Evolutionary conservation across 2,888 invertebrate species (phyloP), one percentile per base, ranked within the genome.

Genomic region (Drosophila engyochracea): DNA sequence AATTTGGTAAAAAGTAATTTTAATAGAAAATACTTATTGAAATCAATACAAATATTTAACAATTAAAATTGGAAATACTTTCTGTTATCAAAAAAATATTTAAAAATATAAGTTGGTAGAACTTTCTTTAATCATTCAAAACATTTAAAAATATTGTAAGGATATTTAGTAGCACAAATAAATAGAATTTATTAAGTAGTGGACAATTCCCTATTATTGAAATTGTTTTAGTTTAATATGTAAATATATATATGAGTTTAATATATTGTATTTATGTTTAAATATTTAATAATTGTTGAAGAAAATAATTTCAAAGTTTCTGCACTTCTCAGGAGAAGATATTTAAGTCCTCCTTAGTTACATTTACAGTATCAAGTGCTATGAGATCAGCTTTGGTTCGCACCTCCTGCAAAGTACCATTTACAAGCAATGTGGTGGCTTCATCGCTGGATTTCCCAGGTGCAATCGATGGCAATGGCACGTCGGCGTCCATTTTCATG

Each of bases 371-470:
- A 9, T 68, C 62, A 7, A 52, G 59, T 4, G 70, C 77, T 30
- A 81, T 58, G 1, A 70, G 64, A 10, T 78, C 53, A 4, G 62
- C 64, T 22, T 74, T 76, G 49, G 58, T 53, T 19, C 10, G 25
- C 7, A 53, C 37, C 41, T 75, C 47, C 3, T 30, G 44, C 1
- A 28, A 9, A 0, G 70, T 35, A 35, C 19, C 39, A 22, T 69
- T 61, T 14, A 12, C 37, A 14, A 41, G 14, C 33, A 33, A 4
- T 10, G 57, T 60, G n/a, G 7, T n/a, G 10, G 22, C 25, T 14
- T 1, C 22, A 6, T 41, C 12, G 12, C 3, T 10, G 47, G 9
- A 25, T 14, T 37, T 4, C 22, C 12, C 10, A 10, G 22, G 1
- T 7, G 25, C 37, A 25, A 19, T n/a, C 4, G 4, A 4, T 9